Evolutionary conservation across 2,113 vertebrate species (phyloP).

Genomic region (Atlantisia rogersi): DNA sequence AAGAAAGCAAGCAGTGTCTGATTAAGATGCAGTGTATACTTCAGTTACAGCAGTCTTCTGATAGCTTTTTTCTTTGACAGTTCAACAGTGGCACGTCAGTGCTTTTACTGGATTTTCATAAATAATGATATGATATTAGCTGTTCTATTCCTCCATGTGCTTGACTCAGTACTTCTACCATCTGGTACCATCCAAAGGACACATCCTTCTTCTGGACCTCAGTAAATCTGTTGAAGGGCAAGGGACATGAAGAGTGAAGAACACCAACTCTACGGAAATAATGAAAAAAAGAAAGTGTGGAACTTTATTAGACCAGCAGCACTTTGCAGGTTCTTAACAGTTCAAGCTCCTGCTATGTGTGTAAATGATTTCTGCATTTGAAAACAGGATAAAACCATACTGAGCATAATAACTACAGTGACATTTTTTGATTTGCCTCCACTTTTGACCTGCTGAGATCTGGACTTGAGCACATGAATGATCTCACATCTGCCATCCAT

Average conservation of each 20-base stretch:
- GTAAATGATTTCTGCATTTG: not conserved
- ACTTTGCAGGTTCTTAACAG: not conserved
- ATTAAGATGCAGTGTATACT: not conserved
- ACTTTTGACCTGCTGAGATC: constrained; percentile 48
- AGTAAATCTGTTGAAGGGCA: not conserved
- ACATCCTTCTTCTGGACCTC: not conserved
- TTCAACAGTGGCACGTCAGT: not conserved
- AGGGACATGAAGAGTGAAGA: not conserved
- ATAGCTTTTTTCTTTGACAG: not conserved
- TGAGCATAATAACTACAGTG: constrained; percentile 13
- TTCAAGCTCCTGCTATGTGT: not conserved
- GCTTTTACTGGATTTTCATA: not conserved
- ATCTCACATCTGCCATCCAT: constrained; percentile 21
- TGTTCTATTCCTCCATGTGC: not conserved
- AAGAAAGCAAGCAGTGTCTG: not conserved
- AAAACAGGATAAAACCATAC: constrained; percentile 47
- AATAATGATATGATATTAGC: not conserved
- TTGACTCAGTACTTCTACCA: not conserved
- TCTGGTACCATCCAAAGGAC: not conserved
- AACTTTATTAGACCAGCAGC: not conserved
- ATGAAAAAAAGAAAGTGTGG: not conserved
- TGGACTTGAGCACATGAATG: constrained; percentile 30
- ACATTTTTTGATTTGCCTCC: constrained; percentile 35
- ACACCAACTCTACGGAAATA: not conserved
- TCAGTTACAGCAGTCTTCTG: not conserved